Percentiles rank a stretch among this genome's conserved stretches.
These are phyloP conservation scores for Oryzias javanicus DNA, from an alignment of 2,113 vertebrate species.

Conservation along the genomic window DNA sequence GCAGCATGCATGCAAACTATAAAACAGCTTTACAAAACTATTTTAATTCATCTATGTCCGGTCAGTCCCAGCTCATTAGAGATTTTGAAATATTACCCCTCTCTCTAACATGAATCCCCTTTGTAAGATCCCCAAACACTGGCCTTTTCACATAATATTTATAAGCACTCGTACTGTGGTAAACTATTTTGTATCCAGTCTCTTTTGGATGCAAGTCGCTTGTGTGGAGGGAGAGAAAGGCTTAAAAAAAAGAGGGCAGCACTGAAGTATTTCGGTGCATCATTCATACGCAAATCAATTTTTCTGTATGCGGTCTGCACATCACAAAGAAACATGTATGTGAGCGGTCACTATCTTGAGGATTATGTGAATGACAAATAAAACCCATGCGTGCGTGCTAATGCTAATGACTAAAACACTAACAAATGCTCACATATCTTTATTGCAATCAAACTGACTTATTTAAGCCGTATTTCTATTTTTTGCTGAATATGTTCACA, in stretches of 20 bases:
- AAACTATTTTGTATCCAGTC: slow-evolving; percentile 52
- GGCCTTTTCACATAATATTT: slow-evolving; percentile 60
- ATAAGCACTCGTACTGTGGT: slow-evolving; percentile 38
- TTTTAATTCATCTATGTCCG: slow-evolving; percentile 34
- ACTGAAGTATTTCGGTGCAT: slow-evolving; percentile 28
- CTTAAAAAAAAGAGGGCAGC: slow-evolving; percentile 25
- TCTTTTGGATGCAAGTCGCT: slow-evolving; percentile 45
- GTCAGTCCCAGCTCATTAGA: slow-evolving; percentile 22
- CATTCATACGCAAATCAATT: slow-evolving; percentile 39
- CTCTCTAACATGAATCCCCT: slow-evolving; percentile 20
- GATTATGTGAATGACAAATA: slow-evolving; percentile 47
- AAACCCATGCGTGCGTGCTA: background rate
- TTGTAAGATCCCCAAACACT: slow-evolving; percentile 39
- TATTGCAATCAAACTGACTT: too few relatives aligned
- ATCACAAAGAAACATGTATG: slow-evolving; percentile 5
- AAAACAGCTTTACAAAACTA: slow-evolving; percentile 24
- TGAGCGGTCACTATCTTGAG: slow-evolving; percentile 27
- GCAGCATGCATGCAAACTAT: slow-evolving; percentile 27
- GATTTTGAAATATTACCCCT: slow-evolving; percentile 38
- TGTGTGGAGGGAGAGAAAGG: slow-evolving; percentile 10
- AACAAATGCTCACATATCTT: too few relatives aligned
- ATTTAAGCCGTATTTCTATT: too few relatives aligned
- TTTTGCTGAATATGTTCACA: slow-evolving; percentile 12
- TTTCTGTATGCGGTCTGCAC: slow-evolving; percentile 23
- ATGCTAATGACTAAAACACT: too few relatives aligned